These are phyloP conservation scores for Heliconius hewitsoni DNA, from an alignment of 1,140 invertebrate species.

Conservation along the genomic window DNA sequence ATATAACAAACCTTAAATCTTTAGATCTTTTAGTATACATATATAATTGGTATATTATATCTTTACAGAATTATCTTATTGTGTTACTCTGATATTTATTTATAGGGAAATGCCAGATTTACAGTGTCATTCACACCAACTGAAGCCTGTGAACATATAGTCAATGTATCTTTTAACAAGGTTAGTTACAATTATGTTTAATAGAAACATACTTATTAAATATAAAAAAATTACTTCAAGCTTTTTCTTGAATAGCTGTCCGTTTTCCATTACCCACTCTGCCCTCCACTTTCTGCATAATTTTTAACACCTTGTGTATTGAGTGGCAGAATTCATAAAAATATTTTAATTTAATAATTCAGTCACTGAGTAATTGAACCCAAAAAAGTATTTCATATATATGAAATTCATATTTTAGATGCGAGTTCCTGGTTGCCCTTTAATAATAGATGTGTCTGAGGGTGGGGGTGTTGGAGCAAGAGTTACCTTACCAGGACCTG, in stretches of 20 bases:
- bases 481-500: conserved; percentile 86
- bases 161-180: conserved; percentile 98
- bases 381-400: not conserved
- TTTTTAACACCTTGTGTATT: too few relatives aligned
- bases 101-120: conserved; percentile 88
- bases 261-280: too few relatives aligned
- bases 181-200: conserved; percentile 59
- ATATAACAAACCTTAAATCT: too few relatives aligned
- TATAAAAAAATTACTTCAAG: too few relatives aligned
- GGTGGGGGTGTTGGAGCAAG: conserved; percentile 88
- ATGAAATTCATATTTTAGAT: conserved; percentile 57
- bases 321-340: too few relatives aligned
- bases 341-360: too few relatives aligned
- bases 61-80: not conserved
- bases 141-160: conserved; percentile 95
- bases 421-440: conserved; percentile 90
- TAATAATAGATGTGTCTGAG: conserved; percentile 84
- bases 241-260: too few relatives aligned
- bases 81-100: conserved; percentile 32
- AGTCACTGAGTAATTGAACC: too few relatives aligned
- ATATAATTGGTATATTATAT: too few relatives aligned
- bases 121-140: conserved; percentile 97
- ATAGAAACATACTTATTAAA: not conserved
- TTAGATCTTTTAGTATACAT: too few relatives aligned
- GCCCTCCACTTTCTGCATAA: too few relatives aligned